Evolutionary conservation across 2,888 invertebrate species (phyloP), one percentile per base, ranked within the genome.

Genomic region (Cataglyphis rosenhaueri): DNA sequence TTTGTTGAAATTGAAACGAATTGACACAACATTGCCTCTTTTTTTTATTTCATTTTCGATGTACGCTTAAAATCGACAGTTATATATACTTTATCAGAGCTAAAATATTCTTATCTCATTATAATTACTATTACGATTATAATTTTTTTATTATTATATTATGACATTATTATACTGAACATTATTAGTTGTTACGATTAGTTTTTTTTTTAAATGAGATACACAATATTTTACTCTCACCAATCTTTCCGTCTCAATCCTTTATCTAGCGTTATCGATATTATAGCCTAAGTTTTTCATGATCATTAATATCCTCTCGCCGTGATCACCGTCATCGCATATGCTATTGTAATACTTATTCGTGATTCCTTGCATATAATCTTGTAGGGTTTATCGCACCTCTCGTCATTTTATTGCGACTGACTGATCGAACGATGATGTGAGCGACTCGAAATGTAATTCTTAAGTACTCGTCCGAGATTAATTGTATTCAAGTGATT

Each of bases 171-270:
- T 41, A 57, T 73, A 32, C 25, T 5, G 15, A 15, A 15, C 15
- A 18, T n/a, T 48, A 29, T 21, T 71, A 71, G 21, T 38, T 71
- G 4, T 71, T 59, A 41, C 38, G 25, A 25, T 57, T 71, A 71
- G 21, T 71, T 25, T 3, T 55, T 10, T 41, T 21, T 21, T 21
- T 21, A 59, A 59, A 12, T n/a, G 32, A 52, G 32, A 52, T n/a
- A 59, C 21, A 21, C 18, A 38, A 71, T 41, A 57, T 71, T 71
- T 73, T 12, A 73, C 41, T 12, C 25, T 41, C 18, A 25, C 18
- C 25, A 48, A 48, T 48, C n/a, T 32, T 41, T 44, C 41, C 41
- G 44, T 21, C 25, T 52, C 8, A 44, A 64, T 64, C 3, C 64
- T 5, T 18, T 52, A 68, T 52, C 8, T 18, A 52, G 10, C 25